These are phyloP conservation scores for Psettodes erumei DNA, from an alignment of 2,113 vertebrate species.

Conservation along the genomic window DNA sequence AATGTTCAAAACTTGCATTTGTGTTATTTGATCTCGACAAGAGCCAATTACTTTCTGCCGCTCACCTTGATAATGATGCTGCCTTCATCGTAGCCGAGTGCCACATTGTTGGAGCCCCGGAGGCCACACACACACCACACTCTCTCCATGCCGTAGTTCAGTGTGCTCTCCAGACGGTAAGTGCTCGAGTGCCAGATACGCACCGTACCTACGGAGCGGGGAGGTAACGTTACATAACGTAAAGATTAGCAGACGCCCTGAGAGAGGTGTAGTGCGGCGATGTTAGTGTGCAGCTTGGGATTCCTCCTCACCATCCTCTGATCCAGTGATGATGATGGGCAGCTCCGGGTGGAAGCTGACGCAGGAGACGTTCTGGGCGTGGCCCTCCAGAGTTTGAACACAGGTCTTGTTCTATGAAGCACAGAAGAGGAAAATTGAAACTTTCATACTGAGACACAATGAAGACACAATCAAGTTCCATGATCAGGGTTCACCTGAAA, in stretches of 20 bases:
- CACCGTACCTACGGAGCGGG: conserved; percentile 88
- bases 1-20: neutral
- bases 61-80: conserved; percentile 99
- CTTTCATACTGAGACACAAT: neutral
- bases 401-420: conserved; percentile 94
- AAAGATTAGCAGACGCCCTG: neutral
- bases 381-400: conserved; percentile 96
- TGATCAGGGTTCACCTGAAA: neutral
- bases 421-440: neutral
- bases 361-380: conserved; percentile 97
- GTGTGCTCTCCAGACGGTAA: conserved; percentile 95
- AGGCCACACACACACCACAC: conserved; percentile 98
- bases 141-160: conserved; percentile 98
- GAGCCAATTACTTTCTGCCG: neutral
- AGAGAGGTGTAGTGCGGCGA: neutral
- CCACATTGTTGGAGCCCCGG: conserved; percentile 96
- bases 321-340: conserved; percentile 98
- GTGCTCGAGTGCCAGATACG: conserved; percentile 99
- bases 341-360: conserved; percentile 98
- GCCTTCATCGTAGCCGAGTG: conserved; percentile 96
- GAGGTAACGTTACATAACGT: neutral
- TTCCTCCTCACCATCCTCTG: conserved; percentile 91
- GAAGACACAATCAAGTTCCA: neutral
- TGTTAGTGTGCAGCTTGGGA: neutral
- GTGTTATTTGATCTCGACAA: neutral